Evolutionary conservation across 2,888 invertebrate genomes (phyloP), one percentile per base, ranked within the genome.

Genomic region (Siphonodentalium dalli): DNA sequence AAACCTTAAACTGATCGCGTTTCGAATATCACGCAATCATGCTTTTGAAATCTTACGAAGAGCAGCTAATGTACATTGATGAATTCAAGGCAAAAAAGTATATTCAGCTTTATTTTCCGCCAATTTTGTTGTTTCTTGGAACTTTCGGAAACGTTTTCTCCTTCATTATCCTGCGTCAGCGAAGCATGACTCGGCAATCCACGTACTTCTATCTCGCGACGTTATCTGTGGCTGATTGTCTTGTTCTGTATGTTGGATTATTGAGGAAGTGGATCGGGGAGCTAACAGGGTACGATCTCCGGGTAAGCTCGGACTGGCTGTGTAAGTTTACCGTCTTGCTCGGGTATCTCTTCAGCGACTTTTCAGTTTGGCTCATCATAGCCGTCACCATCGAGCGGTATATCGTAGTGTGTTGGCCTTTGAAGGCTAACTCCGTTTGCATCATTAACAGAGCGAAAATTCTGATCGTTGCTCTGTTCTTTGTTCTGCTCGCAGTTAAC

Each of bases 361-460:
- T 74, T 40, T 75, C 76, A 5, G 79, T 77, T 3, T 79, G 78
- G 78, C 59, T 79, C 11, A 78, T 79, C 41, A 72, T 79, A 11
- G 77, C 78, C 0, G 73, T 79, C 5, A 79, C 79, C 0, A 66
- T 75, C 18, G 79, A 79, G 52, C 56, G 79, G 9, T 78, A 72
- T 46, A 72, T 78, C 21, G 78, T 75, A n/a, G 79, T 80, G 1
- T 74, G 73, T 39, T 66, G 71, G 37, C 79, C 80, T 2, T 66
- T 79, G 5, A 65, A 68, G 31, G 77, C 78, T 7, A 70, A 65
- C 24, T 42, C 65, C 20, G 66, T 75, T 54, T 78, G 77, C 53
- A 76, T 71, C 45, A 54, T 66, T 13, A 45, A 61, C 5, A 54
- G 73, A 40, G 77, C 79, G 8, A 68, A 65, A 31, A 69, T 69